Percentiles rank a stretch among this genome's conserved stretches.
These are phyloP conservation scores for Amphimallon solstitiale DNA, from an alignment of 2,888 invertebrate genomes.

Conservation along the genomic window DNA sequence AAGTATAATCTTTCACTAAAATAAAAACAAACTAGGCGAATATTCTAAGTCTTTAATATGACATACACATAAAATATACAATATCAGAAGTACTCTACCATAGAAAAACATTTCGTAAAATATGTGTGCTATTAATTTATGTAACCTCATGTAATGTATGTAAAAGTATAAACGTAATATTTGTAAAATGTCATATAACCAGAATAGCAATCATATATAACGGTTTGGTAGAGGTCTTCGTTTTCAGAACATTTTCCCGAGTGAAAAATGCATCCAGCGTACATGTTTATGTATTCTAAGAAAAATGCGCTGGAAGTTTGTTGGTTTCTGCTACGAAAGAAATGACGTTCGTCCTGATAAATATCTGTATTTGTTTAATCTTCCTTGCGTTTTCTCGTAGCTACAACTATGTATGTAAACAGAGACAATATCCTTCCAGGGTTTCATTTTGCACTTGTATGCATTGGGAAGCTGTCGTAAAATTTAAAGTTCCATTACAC, in stretches of 20 bases:
- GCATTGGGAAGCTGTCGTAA: conserved; percentile 10
- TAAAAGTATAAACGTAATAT: background rate
- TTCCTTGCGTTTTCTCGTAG: background rate
- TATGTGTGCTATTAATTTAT: too few relatives aligned
- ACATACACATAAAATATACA: too few relatives aligned
- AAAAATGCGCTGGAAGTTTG: background rate
- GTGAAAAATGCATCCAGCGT: conserved; percentile 6
- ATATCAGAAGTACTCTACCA: too few relatives aligned
- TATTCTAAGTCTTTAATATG: too few relatives aligned
- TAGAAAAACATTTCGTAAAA: too few relatives aligned
- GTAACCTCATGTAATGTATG: too few relatives aligned
- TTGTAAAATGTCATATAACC: background rate
- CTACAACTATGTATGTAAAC: background rate
- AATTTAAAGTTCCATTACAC: conserved; percentile 28
- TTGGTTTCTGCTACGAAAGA: background rate
- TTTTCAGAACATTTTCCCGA: too few relatives aligned
- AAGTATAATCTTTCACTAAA: too few relatives aligned
- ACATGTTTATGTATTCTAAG: conserved; percentile 3
- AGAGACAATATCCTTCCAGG: background rate
- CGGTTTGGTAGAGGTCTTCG: too few relatives aligned
- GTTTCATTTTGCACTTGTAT: background rate
- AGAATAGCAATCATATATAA: background rate
- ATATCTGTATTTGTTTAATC: conserved; percentile 14
- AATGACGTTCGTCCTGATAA: background rate
- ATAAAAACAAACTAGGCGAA: too few relatives aligned